Percentiles rank a stretch among this genome's conserved stretches.
phyloP scores from a whole-genome alignment of 2,797 vertebrate genomes.

The Alcedo atthis region DNA sequence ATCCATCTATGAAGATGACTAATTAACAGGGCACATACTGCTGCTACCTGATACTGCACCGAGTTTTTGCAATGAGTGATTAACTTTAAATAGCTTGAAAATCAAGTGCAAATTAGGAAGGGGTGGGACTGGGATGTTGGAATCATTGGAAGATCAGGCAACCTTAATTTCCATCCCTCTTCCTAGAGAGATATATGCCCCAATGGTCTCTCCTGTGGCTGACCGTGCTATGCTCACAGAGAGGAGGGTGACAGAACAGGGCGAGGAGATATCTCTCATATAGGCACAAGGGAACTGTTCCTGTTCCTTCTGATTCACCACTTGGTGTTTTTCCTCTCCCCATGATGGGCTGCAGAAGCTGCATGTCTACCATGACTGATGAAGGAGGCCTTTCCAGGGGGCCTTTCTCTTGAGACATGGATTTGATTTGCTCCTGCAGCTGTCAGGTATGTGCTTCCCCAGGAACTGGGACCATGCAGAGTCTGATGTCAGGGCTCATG shows the following conservation, averaged over 20 bases:
- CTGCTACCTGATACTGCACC: background rate
- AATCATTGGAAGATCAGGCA: background rate
- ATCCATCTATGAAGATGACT: background rate
- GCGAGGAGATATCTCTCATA: accelerated
- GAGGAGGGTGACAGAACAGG: background rate
- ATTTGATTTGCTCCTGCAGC: background rate
- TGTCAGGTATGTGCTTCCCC: background rate
- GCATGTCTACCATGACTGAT: accelerated
- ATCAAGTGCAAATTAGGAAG: background rate
- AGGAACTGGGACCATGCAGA: background rate
- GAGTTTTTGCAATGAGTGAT: background rate
- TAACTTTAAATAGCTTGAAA: background rate
- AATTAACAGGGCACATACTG: background rate
- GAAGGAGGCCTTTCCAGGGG: accelerated
- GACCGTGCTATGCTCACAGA: accelerated
- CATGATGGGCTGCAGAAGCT: accelerated
- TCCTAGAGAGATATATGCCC: accelerated
- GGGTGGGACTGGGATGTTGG: background rate
- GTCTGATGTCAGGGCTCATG: background rate
- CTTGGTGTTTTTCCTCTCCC: background rate
- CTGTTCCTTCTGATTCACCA: background rate
- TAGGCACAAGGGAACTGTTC: accelerated
- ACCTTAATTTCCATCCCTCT: accelerated
- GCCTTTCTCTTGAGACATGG: no score
- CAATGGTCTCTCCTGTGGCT: accelerated